Conservation (phyloP, 2,888 invertebrate species). For the Leptopilina syphax region DNA sequence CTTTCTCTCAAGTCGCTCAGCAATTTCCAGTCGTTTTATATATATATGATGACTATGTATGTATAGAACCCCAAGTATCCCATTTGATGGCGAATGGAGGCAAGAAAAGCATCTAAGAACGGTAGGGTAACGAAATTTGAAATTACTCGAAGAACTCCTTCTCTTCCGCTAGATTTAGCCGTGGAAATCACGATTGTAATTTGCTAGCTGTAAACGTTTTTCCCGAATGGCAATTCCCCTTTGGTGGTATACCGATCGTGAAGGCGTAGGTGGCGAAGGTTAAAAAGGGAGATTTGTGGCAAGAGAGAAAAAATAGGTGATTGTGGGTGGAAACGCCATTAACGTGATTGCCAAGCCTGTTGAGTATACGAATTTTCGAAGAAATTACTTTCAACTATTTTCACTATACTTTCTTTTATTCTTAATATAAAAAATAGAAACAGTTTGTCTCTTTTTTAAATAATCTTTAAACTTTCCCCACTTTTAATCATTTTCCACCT, state of each 20-base stretch:
- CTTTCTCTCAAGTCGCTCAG: too few relatives aligned
- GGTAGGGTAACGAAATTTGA: slow-evolving; percentile 47
- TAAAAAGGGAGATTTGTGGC: background rate
- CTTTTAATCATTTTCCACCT: too few relatives aligned
- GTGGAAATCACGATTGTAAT: slow-evolving; percentile 51
- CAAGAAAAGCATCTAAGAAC: background rate
- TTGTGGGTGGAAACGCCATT: slow-evolving; percentile 4
- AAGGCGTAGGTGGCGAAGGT: slow-evolving; percentile 11
- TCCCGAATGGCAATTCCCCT: slow-evolving; percentile 34
- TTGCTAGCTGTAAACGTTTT: slow-evolving; percentile 51
- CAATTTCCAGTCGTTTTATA: background rate
- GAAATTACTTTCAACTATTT: background rate
- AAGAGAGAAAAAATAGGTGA: background rate
- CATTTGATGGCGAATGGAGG: background rate
- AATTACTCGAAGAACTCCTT: slow-evolving; percentile 48
- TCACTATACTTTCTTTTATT: background rate
- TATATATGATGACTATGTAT: background rate
- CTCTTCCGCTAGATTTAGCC: slow-evolving; percentile 54
- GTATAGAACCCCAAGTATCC: background rate
- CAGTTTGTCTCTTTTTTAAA: too few relatives aligned
- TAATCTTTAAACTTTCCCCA: too few relatives aligned
- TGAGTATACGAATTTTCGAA: slow-evolving; percentile 3
- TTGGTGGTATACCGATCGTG: background rate
- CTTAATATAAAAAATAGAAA: too few relatives aligned
- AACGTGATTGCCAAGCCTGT: slow-evolving; percentile 39